Base-by-base conservation (phyloP, 2,888 invertebrate species). In the Heliconius cydno region DNA sequence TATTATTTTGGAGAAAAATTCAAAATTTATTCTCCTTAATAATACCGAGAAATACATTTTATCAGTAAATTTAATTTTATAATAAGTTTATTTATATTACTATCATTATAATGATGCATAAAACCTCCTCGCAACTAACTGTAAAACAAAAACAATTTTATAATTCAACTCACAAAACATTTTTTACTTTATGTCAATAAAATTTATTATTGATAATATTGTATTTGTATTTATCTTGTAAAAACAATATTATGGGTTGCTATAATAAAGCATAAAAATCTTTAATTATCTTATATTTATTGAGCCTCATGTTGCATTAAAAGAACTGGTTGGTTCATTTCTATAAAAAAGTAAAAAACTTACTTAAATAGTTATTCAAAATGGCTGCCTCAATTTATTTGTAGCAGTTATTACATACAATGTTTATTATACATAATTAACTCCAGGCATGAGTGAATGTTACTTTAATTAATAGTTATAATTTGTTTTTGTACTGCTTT, bases 331-430 rank as follows among this genome's bases (percentile, higher is more conserved):
- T 41, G 46, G 65, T 75, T 63, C 41, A 75, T 41, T 65, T 25
- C 19, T 75, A 75, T 77, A 78, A 78, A 73, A 46, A 73, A 60
- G 72, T 46, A 75, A 65, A 75, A 75, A 65, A 75, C 60, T 65
- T 74, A 74, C 57, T 65, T 75, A 75, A 73, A 75, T 65, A 65
- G 65, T 73, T 60, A 77, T 80, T 74, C 77, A 77, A 74, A 80
- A 80, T 80, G 73, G 60, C 80, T 77, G 77, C 74, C 74, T 73
- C 74, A 74, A 74, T 74, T 79, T 74, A 74, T 79, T 67, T 73
- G 73, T 73, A 73, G 73, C 60, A 73, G 73, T 73, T 73, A 73
- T 73, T 73, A 73, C 73, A 73, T 73, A 73, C 73, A 73, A 73
- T 73, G 73, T 73, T 73, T 73, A 73, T 73, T 73, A 73, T 73